Percentiles rank a stretch among this genome's conserved stretches.
phyloP scores from a whole-genome alignment of 2,797 vertebrate genomes.

The Tauraco hartlaubi region DNA sequence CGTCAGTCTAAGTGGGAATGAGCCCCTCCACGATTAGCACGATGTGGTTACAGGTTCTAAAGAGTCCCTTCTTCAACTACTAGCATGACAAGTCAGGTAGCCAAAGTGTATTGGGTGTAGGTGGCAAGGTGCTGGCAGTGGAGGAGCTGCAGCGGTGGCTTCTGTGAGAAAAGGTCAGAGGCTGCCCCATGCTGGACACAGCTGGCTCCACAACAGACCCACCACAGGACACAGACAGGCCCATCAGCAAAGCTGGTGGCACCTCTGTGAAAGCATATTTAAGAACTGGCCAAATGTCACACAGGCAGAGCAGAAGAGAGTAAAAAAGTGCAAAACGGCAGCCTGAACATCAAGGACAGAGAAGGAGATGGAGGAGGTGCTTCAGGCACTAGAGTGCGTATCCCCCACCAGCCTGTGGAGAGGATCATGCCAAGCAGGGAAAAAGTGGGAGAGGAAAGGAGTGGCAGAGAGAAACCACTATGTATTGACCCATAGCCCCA shows the following conservation, averaged over 20 bases:
- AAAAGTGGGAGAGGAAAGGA: background rate
- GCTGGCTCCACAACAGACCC: background rate
- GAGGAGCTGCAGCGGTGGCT: background rate
- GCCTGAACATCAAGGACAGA: background rate
- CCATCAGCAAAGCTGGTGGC: background rate
- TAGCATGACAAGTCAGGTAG: background rate
- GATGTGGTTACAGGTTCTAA: background rate
- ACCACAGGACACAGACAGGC: background rate
- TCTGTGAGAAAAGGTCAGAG: background rate
- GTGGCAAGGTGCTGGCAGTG: background rate
- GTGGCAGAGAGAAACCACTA: background rate
- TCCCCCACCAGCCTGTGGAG: background rate
- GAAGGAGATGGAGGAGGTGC: background rate
- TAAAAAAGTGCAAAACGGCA: background rate
- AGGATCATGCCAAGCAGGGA: background rate
- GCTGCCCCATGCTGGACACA: background rate
- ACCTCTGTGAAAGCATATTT: background rate
- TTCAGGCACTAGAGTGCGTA: background rate
- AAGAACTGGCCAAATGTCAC: background rate
- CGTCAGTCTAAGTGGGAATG: background rate
- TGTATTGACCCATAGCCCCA: background rate
- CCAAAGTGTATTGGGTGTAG: background rate
- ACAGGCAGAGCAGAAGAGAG: background rate
- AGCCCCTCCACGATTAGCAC: background rate
- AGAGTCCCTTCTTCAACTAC: background rate